Evolutionary conservation across 2,888 invertebrate species (phyloP), one percentile per base, ranked within the genome.

Genomic region (Phanerotoma sp.): DNA sequence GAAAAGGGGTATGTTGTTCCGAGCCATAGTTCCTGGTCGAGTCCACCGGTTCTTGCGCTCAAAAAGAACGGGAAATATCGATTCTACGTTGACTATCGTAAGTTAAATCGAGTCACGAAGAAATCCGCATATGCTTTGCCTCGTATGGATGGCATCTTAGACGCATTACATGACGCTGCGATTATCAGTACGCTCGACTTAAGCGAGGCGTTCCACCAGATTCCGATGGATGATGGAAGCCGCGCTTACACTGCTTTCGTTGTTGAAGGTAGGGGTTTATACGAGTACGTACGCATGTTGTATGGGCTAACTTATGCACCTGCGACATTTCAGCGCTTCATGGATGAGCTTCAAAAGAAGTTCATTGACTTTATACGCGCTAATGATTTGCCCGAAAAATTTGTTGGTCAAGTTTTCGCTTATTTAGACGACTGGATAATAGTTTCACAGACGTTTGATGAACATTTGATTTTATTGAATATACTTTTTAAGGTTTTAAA

Each of bases 341-440:
- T 57, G 48, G 57, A 61, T 9, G 47, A 32, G 15, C 20, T 59
- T 2, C 56, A 58, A 44, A 15, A 33, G 15, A 15, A 41, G 9
- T 21, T 54, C 3, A 38, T 35, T 37, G 42, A 53, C 1, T 5
- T 50, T n/a, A 45, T 60, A 7, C 6, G 9, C 11, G 45, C 46
- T 4, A 28, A 57, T 2, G 25, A 53, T 25, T 28, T 61, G 10
- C 57, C 59, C 1, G 41, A 51, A 18, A 33, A 45, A 9, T 56
- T 48, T 50, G 9, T 42, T 9, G 54, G 57, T 18, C 40, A 61
- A 44, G 53, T 53, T 5, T 61, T 57, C 18, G 35, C 44, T 0
- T 61, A 61, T 46, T 25, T 61, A 0, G 59, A 61, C 22, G 56
- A 61, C 25, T 61, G 56, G 56, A 51, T 57, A 3, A 41, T 59